Percentiles rank a stretch among this genome's conserved stretches.
These are phyloP conservation scores for Sitophilus oryzae DNA, from an alignment of 1,140 invertebrate species.

Conservation along the genomic window DNA sequence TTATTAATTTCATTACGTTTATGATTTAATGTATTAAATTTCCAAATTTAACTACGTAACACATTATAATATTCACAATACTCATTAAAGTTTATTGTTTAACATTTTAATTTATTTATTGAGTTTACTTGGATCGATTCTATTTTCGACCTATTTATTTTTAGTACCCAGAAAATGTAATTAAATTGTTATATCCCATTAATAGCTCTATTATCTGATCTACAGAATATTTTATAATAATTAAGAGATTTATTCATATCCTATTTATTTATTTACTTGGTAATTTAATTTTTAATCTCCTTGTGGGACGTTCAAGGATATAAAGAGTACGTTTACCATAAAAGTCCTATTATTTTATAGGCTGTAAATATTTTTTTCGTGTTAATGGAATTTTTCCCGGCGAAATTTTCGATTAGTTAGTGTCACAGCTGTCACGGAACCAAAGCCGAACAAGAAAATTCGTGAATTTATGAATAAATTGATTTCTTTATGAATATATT, in stretches of 20 bases:
- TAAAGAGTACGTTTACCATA: background rate
- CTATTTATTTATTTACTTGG: constrained; percentile 1
- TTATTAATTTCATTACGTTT: too few relatives aligned
- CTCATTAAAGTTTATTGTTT: too few relatives aligned
- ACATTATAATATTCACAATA: too few relatives aligned
- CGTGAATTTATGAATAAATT: background rate
- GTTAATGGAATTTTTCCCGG: background rate
- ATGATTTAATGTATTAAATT: too few relatives aligned
- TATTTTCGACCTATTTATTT: too few relatives aligned
- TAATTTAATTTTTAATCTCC: background rate
- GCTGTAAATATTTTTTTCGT: background rate
- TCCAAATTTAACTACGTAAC: too few relatives aligned
- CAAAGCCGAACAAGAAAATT: background rate
- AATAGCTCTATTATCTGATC: too few relatives aligned
- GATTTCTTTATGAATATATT: background rate
- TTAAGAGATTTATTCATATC: background rate
- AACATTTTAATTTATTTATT: too few relatives aligned
- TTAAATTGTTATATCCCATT: too few relatives aligned
- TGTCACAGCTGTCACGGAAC: background rate
- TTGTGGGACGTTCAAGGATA: background rate
- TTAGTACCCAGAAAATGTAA: too few relatives aligned
- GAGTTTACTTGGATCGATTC: too few relatives aligned
- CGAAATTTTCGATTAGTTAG: background rate
- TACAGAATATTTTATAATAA: too few relatives aligned
- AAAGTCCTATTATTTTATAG: background rate